A percentile compares a stretch with the other conserved stretches of the same genome.
Evolutionary conservation across 2,888 invertebrate genomes (phyloP).

Genomic region (Atethmia centrago): DNA sequence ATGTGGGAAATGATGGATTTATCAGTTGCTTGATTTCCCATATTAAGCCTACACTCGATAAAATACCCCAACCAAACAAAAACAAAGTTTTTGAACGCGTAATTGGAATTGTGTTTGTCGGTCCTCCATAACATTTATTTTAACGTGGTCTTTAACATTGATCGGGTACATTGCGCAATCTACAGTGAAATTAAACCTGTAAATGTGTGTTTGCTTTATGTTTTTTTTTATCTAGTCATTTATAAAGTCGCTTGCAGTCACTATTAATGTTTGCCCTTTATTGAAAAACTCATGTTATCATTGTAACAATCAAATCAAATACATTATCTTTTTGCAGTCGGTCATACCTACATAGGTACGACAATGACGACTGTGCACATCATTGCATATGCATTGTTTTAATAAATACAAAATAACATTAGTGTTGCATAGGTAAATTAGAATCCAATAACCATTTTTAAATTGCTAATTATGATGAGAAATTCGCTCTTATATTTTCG

Average conservation of each 20-base stretch:
- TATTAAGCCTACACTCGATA: constrained; percentile 13
- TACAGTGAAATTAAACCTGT: constrained; percentile 65
- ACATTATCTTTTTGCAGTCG: constrained; percentile 1
- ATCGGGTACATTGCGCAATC: constrained; percentile 63
- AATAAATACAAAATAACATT: neutral
- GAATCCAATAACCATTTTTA: neutral
- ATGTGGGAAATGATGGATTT: constrained; percentile 5
- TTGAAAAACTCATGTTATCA: constrained; percentile 24
- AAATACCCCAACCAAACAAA: constrained; percentile 30
- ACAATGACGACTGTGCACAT: neutral
- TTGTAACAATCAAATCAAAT: constrained; percentile 18
- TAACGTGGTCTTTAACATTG: constrained; percentile 58
- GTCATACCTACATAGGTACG: neutral
- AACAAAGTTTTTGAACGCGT: constrained; percentile 36
- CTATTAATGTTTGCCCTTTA: constrained; percentile 27
- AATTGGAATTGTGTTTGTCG: constrained; percentile 50
- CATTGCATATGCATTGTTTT: neutral
- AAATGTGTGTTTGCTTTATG: constrained; percentile 53
- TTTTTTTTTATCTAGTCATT: constrained; percentile 48
- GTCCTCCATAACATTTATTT: constrained; percentile 57
- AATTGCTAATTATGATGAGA: neutral
- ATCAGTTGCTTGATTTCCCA: constrained; percentile 21
- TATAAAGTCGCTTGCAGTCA: constrained; percentile 28
- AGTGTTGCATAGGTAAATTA: neutral
- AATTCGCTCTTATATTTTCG: neutral